Conservation (phyloP, 1,140 invertebrate genomes). For the Drosophila pectinifera region DNA sequence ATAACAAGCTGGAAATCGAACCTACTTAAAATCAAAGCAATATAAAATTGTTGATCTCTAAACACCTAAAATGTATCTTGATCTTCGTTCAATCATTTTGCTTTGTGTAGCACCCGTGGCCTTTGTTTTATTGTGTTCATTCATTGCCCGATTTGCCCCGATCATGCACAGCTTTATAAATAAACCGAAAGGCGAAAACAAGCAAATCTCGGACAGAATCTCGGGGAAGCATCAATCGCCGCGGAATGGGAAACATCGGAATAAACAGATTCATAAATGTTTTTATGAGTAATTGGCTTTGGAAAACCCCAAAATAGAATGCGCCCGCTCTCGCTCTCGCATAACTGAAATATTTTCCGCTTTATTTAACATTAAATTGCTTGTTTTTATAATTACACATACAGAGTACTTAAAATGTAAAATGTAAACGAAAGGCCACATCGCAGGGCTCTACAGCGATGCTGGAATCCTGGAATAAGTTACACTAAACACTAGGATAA, state of each 20-base stretch:
- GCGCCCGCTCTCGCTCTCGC: conserved; percentile 15
- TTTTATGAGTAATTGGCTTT: conserved; percentile 76
- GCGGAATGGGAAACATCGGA: conserved; percentile 39
- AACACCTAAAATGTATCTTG: background rate
- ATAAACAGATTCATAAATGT: conserved; percentile 81
- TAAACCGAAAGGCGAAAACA: conserved; percentile 30
- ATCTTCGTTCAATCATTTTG: background rate
- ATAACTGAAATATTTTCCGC: conserved; percentile 75
- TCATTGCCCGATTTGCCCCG: conserved; percentile 46
- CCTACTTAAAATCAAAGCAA: background rate
- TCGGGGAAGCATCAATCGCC: conserved; percentile 39
- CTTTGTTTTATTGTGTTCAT: conserved; percentile 59
- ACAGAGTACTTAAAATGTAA: conserved; percentile 58
- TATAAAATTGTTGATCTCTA: background rate
- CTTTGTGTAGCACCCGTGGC: conserved; percentile 36
- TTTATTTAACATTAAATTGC: conserved; percentile 72
- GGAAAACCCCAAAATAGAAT: conserved; percentile 44
- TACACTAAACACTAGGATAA: conserved; percentile 71
- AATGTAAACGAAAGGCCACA: conserved; percentile 56
- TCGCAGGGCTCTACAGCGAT: conserved; percentile 18
- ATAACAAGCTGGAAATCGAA: too few species aligned
- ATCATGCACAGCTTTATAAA: conserved; percentile 39
- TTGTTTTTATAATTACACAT: conserved; percentile 49
- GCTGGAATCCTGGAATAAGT: conserved; percentile 65
- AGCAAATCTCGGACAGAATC: conserved; percentile 24